Conservation (phyloP, 2,888 invertebrate species). For the Drosophila mimica region DNA sequence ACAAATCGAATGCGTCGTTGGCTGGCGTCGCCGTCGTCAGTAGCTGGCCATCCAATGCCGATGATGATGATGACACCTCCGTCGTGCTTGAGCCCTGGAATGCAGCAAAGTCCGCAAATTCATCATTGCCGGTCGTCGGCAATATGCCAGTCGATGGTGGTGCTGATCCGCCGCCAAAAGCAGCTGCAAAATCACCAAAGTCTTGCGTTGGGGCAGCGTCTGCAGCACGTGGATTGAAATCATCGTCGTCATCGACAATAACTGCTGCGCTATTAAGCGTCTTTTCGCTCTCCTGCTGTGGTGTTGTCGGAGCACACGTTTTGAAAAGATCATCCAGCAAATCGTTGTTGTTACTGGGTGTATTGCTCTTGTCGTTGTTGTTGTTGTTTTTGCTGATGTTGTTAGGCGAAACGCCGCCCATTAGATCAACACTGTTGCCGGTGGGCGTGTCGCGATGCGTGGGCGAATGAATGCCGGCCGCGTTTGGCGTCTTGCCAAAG, state of each 20-base stretch:
- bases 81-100: constrained; percentile 85
- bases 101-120: constrained; percentile 94
- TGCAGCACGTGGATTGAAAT: constrained; percentile 85
- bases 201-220: constrained; percentile 85
- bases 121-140: constrained; percentile 85
- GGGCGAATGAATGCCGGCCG: constrained; percentile 84
- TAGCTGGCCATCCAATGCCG: constrained; percentile 66
- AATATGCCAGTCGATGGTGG: constrained; percentile 66
- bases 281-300: constrained; percentile 63
- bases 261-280: constrained; percentile 84
- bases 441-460: constrained; percentile 85
- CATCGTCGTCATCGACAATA: constrained; percentile 86
- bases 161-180: constrained; percentile 86
- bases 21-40: constrained; percentile 72
- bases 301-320: constrained; percentile 84
- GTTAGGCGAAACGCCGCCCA: constrained; percentile 68
- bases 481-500: constrained; percentile 86
- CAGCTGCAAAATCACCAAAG: constrained; percentile 92
- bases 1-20: constrained; percentile 81
- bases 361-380: constrained; percentile 63
- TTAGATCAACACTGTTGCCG: constrained; percentile 69
- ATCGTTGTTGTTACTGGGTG: constrained; percentile 84
- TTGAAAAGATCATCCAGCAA: constrained; percentile 87
- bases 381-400: constrained; percentile 39
- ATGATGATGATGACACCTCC: constrained; percentile 30